These are phyloP conservation scores for Laticauda laticaudata DNA, from an alignment of 2,113 vertebrate species.

Conservation along the genomic window DNA sequence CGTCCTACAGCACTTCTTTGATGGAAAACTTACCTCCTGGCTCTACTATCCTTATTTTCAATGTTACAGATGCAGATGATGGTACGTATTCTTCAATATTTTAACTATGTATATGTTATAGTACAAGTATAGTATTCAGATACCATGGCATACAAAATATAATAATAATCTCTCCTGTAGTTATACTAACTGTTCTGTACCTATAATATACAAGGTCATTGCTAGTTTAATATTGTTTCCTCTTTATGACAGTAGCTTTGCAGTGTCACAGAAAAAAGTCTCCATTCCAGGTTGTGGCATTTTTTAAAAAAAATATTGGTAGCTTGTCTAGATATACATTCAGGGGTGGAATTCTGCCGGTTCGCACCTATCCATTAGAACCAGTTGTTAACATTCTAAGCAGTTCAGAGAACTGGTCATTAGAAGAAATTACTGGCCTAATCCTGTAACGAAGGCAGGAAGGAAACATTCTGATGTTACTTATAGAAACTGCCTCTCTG, in stretches of 20 bases:
- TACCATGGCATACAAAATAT: neutral
- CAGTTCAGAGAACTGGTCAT: too few species aligned
- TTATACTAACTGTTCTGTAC: neutral
- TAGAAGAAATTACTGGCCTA: too few species aligned
- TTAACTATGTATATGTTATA: neutral
- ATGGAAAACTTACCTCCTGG: constrained; percentile 83
- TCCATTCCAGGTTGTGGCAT: neutral
- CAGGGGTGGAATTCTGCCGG: too few species aligned
- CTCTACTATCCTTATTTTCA: constrained; percentile 79
- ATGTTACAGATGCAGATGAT: constrained; percentile 84
- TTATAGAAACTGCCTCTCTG: too few species aligned
- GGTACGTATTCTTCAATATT: constrained; percentile 69
- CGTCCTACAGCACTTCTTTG: constrained; percentile 81
- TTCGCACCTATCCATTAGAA: too few species aligned
- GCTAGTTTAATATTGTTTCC: neutral
- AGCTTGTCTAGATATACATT: neutral
- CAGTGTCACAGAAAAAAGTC: neutral
- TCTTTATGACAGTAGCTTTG: neutral
- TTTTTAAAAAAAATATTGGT: neutral
- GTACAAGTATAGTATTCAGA: neutral
- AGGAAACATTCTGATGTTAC: too few species aligned
- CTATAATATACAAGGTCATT: neutral
- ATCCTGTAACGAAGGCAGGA: too few species aligned
- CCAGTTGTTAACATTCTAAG: too few species aligned
- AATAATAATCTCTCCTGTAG: neutral